Percentiles rank a stretch among this genome's conserved stretches.
Conservation (phyloP, 2,888 invertebrate species). For the Tenthredo distinguenda region DNA sequence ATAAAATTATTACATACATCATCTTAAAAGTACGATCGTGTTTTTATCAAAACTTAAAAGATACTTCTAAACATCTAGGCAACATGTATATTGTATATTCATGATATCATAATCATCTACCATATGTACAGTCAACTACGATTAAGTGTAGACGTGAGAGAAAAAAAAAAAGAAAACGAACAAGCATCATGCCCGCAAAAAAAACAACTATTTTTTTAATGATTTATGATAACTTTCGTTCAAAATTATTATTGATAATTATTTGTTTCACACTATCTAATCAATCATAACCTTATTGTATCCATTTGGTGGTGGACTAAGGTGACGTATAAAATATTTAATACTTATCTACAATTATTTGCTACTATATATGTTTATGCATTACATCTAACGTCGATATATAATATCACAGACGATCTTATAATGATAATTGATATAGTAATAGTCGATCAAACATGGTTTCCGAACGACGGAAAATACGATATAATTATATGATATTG, state of each 20-base stretch:
- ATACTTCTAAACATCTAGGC: conserved; percentile 4
- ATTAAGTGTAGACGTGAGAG: not conserved
- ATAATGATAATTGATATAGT: conserved; percentile 53
- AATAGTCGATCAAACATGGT: conserved; percentile 35
- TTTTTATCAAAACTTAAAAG: conserved; percentile 1
- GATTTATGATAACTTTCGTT: conserved; percentile 49
- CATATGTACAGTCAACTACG: not conserved
- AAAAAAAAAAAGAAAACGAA: not conserved
- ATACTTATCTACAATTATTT: not conserved
- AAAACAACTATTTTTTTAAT: conserved; percentile 12
- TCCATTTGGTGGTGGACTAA: not conserved
- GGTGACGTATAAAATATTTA: conserved; percentile 54
- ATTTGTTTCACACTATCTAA: not conserved
- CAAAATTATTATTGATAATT: conserved; percentile 34
- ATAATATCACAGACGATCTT: conserved; percentile 69
- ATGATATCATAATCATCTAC: conserved; percentile 1
- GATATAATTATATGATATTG: conserved; percentile 1
- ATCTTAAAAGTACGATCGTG: not conserved
- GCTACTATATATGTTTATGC: not conserved
- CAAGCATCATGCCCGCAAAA: not conserved
- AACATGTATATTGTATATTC: not conserved
- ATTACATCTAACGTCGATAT: conserved; percentile 53
- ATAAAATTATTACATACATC: not conserved
- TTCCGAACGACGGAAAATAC: not conserved
- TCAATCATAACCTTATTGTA: not conserved